These are phyloP conservation scores for Tipula unca DNA, from an alignment of 2,888 invertebrate genomes.

Conservation along the genomic window DNA sequence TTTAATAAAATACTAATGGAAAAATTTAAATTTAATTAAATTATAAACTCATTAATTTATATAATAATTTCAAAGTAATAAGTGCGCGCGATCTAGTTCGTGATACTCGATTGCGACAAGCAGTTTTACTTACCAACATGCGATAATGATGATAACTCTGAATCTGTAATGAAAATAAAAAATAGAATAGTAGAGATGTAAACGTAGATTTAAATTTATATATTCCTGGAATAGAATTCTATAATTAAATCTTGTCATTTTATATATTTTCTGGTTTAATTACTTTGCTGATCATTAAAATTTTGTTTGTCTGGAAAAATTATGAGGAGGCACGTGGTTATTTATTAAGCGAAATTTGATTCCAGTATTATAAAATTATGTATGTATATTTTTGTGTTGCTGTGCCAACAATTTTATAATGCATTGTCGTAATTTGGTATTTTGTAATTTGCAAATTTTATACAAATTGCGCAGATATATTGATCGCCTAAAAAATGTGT, in stretches of 20 bases:
- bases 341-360: not conserved
- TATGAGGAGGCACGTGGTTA: not conserved
- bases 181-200: not conserved
- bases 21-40: not conserved
- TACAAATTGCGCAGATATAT: not conserved
- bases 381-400: not conserved
- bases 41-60: not conserved
- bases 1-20: too few species aligned
- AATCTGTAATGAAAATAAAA: not conserved
- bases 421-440: not conserved
- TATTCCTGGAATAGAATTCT: not conserved
- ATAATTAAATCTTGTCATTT: not conserved
- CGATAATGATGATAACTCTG: conserved; percentile 15
- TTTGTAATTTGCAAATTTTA: not conserved
- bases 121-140: conserved; percentile 17
- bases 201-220: not conserved
- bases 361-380: not conserved
- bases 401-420: not conserved
- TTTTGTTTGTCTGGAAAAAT: not conserved
- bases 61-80: not conserved
- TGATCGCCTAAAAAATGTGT: not conserved
- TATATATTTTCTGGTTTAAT: not conserved
- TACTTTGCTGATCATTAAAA: not conserved
- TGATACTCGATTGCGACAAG: not conserved
- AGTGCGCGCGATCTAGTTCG: not conserved